These are phyloP conservation scores for Odontocolon sp. DNA, from an alignment of 2,888 invertebrate genomes.

Conservation along the genomic window DNA sequence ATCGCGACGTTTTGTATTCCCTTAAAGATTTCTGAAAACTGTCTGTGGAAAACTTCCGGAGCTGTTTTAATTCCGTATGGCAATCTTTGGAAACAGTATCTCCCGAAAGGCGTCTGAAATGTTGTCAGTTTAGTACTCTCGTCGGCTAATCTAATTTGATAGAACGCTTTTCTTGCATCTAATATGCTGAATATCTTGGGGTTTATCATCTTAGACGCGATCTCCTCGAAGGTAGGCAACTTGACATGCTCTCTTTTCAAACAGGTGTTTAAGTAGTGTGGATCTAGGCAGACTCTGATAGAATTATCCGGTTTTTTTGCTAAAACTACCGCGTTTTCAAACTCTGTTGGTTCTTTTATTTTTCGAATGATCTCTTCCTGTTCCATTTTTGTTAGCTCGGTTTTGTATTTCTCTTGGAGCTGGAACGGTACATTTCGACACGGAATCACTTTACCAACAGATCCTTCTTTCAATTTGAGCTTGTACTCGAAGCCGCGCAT, in stretches of 20 bases:
- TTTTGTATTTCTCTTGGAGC: constrained; percentile 28
- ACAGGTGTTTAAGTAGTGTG: constrained; percentile 66
- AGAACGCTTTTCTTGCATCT: constrained; percentile 67
- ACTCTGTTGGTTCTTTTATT: constrained; percentile 58
- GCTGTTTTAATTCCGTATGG: constrained; percentile 65
- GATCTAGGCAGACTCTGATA: constrained; percentile 71
- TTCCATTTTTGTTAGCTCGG: constrained; percentile 44
- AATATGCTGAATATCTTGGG: constrained; percentile 64
- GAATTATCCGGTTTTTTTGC: constrained; percentile 58
- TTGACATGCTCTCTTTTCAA: constrained; percentile 65
- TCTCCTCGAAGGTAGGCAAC: constrained; percentile 70
- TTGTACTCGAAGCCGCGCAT: constrained; percentile 52
- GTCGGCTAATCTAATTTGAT: constrained; percentile 64
- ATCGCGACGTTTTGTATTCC: constrained; percentile 53
- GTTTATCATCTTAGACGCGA: constrained; percentile 62
- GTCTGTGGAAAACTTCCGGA: constrained; percentile 58
- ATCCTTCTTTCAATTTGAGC: constrained; percentile 51
- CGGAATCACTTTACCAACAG: constrained; percentile 41
- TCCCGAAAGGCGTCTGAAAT: constrained; percentile 69
- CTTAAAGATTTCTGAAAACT: constrained; percentile 55
- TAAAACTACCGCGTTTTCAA: constrained; percentile 55
- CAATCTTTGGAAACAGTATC: constrained; percentile 67
- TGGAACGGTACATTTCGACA: constrained; percentile 53
- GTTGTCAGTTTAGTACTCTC: constrained; percentile 65
- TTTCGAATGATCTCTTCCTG: constrained; percentile 39